Evolutionary conservation across 1,140 invertebrate species (phyloP).

Genomic region (Bombus huntii): DNA sequence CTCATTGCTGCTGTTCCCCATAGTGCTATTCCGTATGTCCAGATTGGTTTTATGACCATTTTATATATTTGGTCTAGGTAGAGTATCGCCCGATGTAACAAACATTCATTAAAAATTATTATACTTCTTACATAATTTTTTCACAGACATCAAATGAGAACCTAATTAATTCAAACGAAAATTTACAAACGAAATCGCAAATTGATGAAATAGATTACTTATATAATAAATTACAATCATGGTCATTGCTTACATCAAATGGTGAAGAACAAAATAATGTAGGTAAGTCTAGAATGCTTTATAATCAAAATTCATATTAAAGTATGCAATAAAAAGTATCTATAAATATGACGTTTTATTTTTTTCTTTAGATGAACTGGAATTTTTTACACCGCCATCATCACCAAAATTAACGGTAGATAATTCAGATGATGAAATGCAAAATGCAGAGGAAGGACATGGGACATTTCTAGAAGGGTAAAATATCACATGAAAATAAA

Average conservation of each 20-base stretch:
- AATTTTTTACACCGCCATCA: slow-evolving; percentile 82
- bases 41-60: too few species aligned
- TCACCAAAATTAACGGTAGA: slow-evolving; percentile 72
- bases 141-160: slow-evolving; percentile 36
- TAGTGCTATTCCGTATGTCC: too few species aligned
- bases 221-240: slow-evolving; percentile 51
- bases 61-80: too few species aligned
- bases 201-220: slow-evolving; percentile 47
- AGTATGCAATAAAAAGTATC: background rate
- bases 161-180: slow-evolving; percentile 5
- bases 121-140: slow-evolving; percentile 18
- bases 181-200: slow-evolving; percentile 15
- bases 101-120: background rate
- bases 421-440: slow-evolving; percentile 77
- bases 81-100: too few species aligned
- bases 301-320: slow-evolving; percentile 22
- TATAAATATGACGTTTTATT: slow-evolving; percentile 11
- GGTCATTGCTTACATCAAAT: slow-evolving; percentile 31
- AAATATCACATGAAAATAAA: slow-evolving; percentile 17
- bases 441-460: slow-evolving; percentile 80
- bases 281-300: slow-evolving; percentile 55
- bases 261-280: slow-evolving; percentile 41
- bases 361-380: slow-evolving; percentile 49
- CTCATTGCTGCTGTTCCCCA: too few species aligned
- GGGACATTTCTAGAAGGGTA: slow-evolving; percentile 83